Conservation (phyloP, 1,140 invertebrate species). For the Anoplophora glabripennis region DNA sequence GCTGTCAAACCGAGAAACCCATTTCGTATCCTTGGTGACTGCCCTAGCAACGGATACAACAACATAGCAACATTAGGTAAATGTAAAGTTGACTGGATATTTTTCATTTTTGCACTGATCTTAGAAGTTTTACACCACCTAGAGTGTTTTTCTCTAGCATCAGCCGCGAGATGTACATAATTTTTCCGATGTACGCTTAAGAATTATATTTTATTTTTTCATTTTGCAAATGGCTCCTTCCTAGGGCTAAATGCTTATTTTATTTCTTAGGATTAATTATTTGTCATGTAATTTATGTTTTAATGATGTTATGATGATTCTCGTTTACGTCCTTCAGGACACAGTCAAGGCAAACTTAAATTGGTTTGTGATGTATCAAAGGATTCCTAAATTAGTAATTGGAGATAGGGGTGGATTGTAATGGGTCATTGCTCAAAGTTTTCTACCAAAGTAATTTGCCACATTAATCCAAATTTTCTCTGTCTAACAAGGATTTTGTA, state of each 20-base stretch:
- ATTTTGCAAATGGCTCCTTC: conserved; percentile 24
- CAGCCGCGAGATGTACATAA: no score
- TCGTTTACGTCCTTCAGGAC: background rate
- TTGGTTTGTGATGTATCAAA: conserved; percentile 21
- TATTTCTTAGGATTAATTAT: background rate
- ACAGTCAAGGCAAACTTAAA: conserved; percentile 14
- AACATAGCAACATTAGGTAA: conserved; percentile 49
- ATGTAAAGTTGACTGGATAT: conserved; percentile 26
- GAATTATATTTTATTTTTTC: conserved; percentile 1
- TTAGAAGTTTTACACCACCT: background rate
- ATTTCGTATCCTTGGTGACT: conserved; percentile 49
- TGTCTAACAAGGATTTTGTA: background rate
- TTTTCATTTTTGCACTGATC: conserved; percentile 17
- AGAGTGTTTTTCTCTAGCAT: no score
- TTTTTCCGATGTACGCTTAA: no score
- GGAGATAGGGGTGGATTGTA: conserved; percentile 13
- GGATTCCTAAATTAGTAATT: conserved; percentile 25
- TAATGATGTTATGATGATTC: background rate
- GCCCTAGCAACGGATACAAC: conserved; percentile 50
- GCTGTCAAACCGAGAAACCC: conserved; percentile 43
- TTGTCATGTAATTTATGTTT: background rate
- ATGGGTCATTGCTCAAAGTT: conserved; percentile 13
- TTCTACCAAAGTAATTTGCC: conserved; percentile 7
- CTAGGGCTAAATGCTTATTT: background rate
- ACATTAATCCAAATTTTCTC: conserved; percentile 2